Evolutionary conservation across 2,888 invertebrate genomes (phyloP).

Genomic region (Anthophora plumipes): DNA sequence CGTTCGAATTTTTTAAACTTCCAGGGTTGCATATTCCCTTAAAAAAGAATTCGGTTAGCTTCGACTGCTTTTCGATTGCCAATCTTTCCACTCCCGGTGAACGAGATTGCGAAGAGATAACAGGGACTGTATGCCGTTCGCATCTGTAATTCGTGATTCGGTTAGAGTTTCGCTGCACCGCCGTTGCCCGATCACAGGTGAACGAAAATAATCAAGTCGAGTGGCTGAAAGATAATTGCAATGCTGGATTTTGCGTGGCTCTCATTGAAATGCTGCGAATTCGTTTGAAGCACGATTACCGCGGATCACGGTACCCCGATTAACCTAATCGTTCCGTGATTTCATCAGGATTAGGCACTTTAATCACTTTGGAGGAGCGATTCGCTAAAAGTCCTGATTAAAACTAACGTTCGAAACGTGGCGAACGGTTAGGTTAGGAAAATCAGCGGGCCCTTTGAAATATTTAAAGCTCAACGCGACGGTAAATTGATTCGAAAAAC

Average conservation of each 20-base stretch:
- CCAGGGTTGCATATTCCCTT: too few relatives aligned
- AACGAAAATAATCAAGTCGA: constrained; percentile 32
- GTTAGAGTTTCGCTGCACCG: background rate
- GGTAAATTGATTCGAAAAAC: too few relatives aligned
- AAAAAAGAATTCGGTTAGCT: background rate
- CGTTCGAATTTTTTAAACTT: too few relatives aligned
- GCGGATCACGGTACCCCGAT: background rate
- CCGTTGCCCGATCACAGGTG: background rate
- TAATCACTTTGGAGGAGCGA: too few relatives aligned
- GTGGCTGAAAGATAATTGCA: constrained; percentile 23
- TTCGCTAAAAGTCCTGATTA: too few relatives aligned
- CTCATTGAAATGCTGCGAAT: constrained; percentile 3
- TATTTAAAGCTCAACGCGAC: too few relatives aligned
- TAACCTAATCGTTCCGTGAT: background rate
- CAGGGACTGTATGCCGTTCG: background rate
- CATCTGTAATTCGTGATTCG: background rate
- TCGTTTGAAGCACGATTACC: background rate
- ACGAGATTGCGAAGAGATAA: background rate
- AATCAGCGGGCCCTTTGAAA: too few relatives aligned
- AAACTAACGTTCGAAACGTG: too few relatives aligned
- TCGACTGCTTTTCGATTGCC: background rate
- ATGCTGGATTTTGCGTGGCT: constrained; percentile 11
- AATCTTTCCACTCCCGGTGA: background rate
- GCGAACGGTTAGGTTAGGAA: too few relatives aligned
- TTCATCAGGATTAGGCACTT: background rate